These are phyloP conservation scores for Pandemis cinnamomeana DNA, from an alignment of 2,888 invertebrate genomes.

Conservation along the genomic window DNA sequence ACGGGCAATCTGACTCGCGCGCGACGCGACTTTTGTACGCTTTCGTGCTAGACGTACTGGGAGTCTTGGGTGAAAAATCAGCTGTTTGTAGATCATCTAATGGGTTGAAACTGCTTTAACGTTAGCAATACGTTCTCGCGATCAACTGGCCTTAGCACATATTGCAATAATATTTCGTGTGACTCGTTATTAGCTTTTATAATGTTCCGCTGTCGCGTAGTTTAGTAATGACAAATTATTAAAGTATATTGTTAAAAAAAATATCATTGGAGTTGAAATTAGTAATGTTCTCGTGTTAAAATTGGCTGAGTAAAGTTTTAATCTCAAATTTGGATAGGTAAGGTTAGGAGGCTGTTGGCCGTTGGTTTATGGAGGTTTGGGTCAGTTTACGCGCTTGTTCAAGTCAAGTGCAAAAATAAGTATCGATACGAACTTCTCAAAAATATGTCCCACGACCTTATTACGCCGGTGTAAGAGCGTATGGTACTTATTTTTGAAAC, in stretches of 20 bases:
- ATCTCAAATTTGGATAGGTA: slow-evolving; percentile 49
- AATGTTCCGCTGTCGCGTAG: slow-evolving; percentile 71
- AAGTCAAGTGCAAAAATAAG: no score
- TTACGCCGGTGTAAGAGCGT: no score
- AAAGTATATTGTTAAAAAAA: slow-evolving; percentile 53
- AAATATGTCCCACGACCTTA: no score
- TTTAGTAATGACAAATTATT: slow-evolving; percentile 58
- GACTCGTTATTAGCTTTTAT: slow-evolving; percentile 74
- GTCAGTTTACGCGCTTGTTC: slow-evolving; percentile 6
- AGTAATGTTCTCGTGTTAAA: slow-evolving; percentile 50
- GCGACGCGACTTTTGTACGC: no score
- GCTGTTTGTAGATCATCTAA: background rate
- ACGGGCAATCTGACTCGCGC: no score
- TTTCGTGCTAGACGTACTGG: no score
- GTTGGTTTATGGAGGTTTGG: slow-evolving; percentile 12
- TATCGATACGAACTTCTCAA: no score
- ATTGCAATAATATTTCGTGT: slow-evolving; percentile 63
- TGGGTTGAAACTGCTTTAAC: background rate
- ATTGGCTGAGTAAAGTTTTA: slow-evolving; percentile 56
- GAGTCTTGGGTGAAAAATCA: background rate
- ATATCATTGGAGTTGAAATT: slow-evolving; percentile 52
- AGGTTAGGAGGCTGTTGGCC: slow-evolving; percentile 11
- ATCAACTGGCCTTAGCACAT: slow-evolving; percentile 53
- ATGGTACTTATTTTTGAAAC: no score
- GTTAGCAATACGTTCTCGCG: slow-evolving; percentile 25